phyloP scores from a whole-genome alignment of 2,113 vertebrate species.

The Gobiocypris rarus region DNA sequence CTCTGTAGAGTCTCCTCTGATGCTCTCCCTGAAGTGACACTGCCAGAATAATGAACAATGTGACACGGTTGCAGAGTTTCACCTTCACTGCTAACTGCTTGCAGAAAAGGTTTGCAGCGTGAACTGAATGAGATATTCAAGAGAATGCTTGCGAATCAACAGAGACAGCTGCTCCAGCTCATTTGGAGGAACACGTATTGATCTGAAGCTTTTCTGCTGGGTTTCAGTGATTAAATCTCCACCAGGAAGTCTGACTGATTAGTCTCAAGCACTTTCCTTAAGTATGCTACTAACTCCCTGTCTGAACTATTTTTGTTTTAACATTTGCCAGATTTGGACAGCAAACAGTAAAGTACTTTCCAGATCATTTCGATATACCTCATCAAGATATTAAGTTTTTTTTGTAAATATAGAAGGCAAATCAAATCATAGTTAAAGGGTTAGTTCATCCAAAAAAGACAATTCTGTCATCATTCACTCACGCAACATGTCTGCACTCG shows the following conservation, averaged over 20 bases:
- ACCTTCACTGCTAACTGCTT: neutral
- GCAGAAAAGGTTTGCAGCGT: neutral
- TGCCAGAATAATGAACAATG: conserved; percentile 56
- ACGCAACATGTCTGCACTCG: no score
- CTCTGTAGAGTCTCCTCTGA: conserved; percentile 85
- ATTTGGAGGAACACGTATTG: conserved; percentile 45
- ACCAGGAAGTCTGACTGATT: neutral
- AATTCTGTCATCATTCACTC: no score
- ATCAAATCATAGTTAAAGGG: no score
- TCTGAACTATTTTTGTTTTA: neutral
- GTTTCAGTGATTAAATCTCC: conserved; percentile 26
- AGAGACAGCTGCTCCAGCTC: conserved; percentile 29
- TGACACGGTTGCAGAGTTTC: neutral
- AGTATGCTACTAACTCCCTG: neutral
- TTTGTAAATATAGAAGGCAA: no score
- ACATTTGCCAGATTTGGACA: neutral
- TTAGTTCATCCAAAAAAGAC: no score
- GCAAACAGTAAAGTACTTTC: neutral
- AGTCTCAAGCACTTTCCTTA: conserved; percentile 4
- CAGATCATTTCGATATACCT: neutral
- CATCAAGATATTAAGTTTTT: neutral
- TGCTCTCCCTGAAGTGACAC: conserved; percentile 88
- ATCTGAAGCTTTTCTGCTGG: conserved; percentile 44
- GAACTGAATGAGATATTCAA: conserved; percentile 14
- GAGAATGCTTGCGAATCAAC: conserved; percentile 44